Base-by-base conservation (phyloP, 2,113 vertebrate species). In the Rhombomys opimus region DNA sequence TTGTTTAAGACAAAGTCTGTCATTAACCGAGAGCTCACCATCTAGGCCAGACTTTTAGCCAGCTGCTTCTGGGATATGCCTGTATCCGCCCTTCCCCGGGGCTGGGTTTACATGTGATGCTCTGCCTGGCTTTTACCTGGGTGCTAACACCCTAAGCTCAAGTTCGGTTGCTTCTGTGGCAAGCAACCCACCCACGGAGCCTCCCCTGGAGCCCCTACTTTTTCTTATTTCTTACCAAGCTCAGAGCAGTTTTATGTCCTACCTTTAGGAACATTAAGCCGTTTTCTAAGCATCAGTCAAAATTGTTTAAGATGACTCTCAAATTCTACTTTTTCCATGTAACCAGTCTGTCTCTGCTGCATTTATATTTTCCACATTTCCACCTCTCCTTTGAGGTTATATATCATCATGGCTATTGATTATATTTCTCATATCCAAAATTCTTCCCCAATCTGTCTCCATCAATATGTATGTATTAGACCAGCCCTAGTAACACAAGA, bases 141-240 rank as follows among this genome's bases (percentile, higher is more conserved):
- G 32, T n/a, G 32, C 18, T 57, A 23, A 81, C 11, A n/a, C 23
- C 59, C 5, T 22, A 4, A 59, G 20, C 78, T 23, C 18, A 22
- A 54, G 78, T 22, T n/a, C 32, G n/a, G 11, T 17, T 57, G 32
- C 35, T 81, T 81, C 35, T 18, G n/a, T 23, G 18, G 20, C 52
- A 81, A 57, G 2, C 25, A n/a, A 2, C 27, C 23, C 25, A 38
- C 5, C 8, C 35, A 59, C 20, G 22, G 54, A n/a, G 11, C 32
- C 5, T 12, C 5, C 54, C 13, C 54, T 81, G 1, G 10, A 59
- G 10, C 35, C 18, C 35, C 25, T 32, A 18, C 14, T 17, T 46
- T 54, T 82, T 90, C 9, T n/a, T 95, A 68, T 93, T 90, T 96
- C 63, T 87, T 87, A 88, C 93, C 52, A 91, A 73, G 20, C 18